Conservation (phyloP, 2,888 invertebrate genomes). For the Orthosia incerta region DNA sequence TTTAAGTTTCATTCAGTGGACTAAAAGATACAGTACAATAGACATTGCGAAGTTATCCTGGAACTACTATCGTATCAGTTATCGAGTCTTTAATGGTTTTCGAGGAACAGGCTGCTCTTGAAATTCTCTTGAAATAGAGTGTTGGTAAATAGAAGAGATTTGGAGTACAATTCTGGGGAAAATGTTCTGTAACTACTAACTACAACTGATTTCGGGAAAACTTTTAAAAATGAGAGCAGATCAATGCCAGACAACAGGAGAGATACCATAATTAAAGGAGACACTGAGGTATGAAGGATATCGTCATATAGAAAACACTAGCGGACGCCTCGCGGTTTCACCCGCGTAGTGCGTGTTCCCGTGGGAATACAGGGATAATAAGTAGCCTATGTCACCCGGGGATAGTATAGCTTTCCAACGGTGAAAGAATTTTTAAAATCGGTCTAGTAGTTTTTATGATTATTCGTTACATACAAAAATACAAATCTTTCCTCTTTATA, state of each 20-base stretch:
- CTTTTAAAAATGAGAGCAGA: background rate
- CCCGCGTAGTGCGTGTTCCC: too few species aligned
- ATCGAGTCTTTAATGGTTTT: slow-evolving; percentile 15
- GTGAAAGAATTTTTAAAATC: too few species aligned
- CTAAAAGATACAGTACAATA: slow-evolving; percentile 11
- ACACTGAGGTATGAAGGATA: background rate
- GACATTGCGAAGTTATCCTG: slow-evolving; percentile 17
- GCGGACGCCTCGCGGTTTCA: too few species aligned
- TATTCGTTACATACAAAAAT: too few species aligned
- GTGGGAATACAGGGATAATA: too few species aligned
- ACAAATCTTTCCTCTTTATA: too few species aligned
- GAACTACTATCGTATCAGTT: slow-evolving; percentile 13
- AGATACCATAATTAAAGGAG: background rate
- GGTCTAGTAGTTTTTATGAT: too few species aligned
- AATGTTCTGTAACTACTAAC: too few species aligned
- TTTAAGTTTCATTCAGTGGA: slow-evolving; percentile 14
- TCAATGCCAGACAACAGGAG: background rate
- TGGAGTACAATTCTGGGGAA: background rate
- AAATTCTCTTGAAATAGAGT: background rate
- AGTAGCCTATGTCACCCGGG: too few species aligned
- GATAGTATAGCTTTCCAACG: too few species aligned
- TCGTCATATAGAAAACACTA: background rate
- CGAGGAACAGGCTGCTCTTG: background rate
- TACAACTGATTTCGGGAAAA: background rate
- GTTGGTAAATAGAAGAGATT: background rate